phyloP scores from a whole-genome alignment of 2,888 invertebrate genomes.

The Aspidiotus rigidus region DNA sequence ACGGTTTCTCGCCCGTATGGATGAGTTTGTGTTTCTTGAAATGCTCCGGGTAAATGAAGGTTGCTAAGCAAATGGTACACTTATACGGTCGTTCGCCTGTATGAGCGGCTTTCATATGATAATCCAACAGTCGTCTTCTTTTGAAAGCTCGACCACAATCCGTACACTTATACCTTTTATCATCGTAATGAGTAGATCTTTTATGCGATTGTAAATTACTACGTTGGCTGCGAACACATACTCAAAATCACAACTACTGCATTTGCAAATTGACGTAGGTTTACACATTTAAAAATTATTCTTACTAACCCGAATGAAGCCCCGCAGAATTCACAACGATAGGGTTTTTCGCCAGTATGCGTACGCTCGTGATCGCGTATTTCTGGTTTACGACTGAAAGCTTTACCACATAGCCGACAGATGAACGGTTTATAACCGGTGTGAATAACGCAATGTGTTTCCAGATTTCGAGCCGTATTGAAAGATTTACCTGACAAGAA shows the following conservation, averaged over 20 bases:
- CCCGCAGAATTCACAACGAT: conserved; percentile 66
- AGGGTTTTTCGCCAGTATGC: conserved; percentile 73
- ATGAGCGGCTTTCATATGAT: conserved; percentile 71
- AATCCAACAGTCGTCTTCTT: conserved; percentile 60
- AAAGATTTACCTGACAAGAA: conserved; percentile 56
- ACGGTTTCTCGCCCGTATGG: conserved; percentile 69
- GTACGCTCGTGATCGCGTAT: conserved; percentile 70
- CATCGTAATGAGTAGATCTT: conserved; percentile 67
- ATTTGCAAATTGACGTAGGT: too few relatives aligned
- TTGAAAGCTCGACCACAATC: conserved; percentile 68
- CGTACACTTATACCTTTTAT: conserved; percentile 61
- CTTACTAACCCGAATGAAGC: conserved; percentile 54
- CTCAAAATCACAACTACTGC: too few relatives aligned
- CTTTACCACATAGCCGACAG: conserved; percentile 61
- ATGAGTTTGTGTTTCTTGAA: conserved; percentile 69
- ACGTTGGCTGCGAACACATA: conserved; percentile 52
- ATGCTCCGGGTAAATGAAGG: conserved; percentile 74
- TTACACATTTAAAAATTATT: neutral
- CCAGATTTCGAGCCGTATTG: conserved; percentile 64
- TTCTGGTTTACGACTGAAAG: conserved; percentile 66
- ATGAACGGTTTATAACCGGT: conserved; percentile 62
- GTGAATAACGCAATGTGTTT: conserved; percentile 71
- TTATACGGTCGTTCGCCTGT: conserved; percentile 68
- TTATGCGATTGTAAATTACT: conserved; percentile 73
- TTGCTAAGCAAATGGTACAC: conserved; percentile 63